phyloP scores from a whole-genome alignment of 1,140 invertebrate species.

The Trichoplusia ni region DNA sequence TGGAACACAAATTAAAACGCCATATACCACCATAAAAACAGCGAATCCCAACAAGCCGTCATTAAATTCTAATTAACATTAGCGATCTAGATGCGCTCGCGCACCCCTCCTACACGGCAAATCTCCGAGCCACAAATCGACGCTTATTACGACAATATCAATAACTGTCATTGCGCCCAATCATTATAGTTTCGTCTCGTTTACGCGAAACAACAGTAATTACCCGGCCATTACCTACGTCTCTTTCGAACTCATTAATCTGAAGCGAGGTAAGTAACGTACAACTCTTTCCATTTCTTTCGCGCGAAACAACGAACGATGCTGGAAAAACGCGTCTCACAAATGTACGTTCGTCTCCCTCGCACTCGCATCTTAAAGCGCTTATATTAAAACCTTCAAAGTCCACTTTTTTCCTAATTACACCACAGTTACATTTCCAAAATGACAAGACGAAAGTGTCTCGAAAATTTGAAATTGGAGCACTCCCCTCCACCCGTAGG shows the following conservation, averaged over 20 bases:
- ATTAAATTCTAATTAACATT: slow-evolving; percentile 70
- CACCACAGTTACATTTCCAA: slow-evolving; percentile 56
- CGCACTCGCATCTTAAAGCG: slow-evolving; percentile 37
- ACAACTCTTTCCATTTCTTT: slow-evolving; percentile 67
- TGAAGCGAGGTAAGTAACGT: slow-evolving; percentile 48
- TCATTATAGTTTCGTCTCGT: slow-evolving; percentile 73
- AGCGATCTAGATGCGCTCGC: slow-evolving; percentile 55
- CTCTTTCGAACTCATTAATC: slow-evolving; percentile 75
- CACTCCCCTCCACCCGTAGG: slow-evolving; percentile 52
- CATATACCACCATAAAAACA: slow-evolving; percentile 38
- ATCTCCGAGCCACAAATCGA: slow-evolving; percentile 48
- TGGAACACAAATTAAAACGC: slow-evolving; percentile 39
- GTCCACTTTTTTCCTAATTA: slow-evolving; percentile 54
- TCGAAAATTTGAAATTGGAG: slow-evolving; percentile 61
- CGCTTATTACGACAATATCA: slow-evolving; percentile 66
- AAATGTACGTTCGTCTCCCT: slow-evolving; percentile 53
- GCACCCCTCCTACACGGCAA: slow-evolving; percentile 53
- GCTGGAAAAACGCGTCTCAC: slow-evolving; percentile 47
- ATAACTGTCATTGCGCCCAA: slow-evolving; percentile 72
- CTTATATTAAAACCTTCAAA: slow-evolving; percentile 56
- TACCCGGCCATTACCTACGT: slow-evolving; percentile 65
- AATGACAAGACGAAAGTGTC: slow-evolving; percentile 66
- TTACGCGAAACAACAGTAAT: slow-evolving; percentile 71
- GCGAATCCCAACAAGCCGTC: slow-evolving; percentile 42
- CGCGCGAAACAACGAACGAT: slow-evolving; percentile 49